Conservation (phyloP, 2,888 invertebrate genomes). For the Choristoneura rosaceana region DNA sequence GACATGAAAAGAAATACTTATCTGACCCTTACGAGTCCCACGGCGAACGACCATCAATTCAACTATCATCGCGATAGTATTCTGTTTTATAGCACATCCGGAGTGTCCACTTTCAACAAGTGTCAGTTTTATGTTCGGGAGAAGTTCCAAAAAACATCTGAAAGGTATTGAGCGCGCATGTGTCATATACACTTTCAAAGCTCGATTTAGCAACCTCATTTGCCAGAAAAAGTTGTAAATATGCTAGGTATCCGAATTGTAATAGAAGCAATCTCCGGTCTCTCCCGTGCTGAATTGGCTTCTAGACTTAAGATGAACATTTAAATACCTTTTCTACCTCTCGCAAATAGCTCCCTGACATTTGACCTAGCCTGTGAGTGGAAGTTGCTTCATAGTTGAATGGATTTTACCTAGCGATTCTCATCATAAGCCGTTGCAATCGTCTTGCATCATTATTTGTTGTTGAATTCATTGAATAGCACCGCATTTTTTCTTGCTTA, state of each 20-base stretch:
- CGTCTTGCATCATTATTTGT: not conserved
- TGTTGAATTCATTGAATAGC: not conserved
- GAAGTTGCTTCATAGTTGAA: constrained; percentile 21
- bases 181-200: constrained; percentile 44
- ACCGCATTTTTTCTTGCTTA: not conserved
- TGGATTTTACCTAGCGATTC: constrained; percentile 34
- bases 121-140: constrained; percentile 57
- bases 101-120: constrained; percentile 57
- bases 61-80: constrained; percentile 38
- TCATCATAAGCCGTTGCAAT: constrained; percentile 11
- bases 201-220: not conserved
- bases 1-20: constrained; percentile 9
- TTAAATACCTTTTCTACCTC: constrained; percentile 10
- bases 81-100: constrained; percentile 41
- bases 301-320: not conserved
- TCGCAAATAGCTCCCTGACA: constrained; percentile 52
- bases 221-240: not conserved
- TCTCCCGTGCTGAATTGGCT: not conserved
- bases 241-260: not conserved
- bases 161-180: constrained; percentile 44
- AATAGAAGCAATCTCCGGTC: not conserved
- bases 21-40: constrained; percentile 32
- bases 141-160: constrained; percentile 49
- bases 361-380: constrained; percentile 52
- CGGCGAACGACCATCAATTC: constrained; percentile 34